Percentiles rank a stretch among this genome's conserved stretches.
Conservation (phyloP, 2,113 vertebrate species). For the Cyprinodon variegatus region DNA sequence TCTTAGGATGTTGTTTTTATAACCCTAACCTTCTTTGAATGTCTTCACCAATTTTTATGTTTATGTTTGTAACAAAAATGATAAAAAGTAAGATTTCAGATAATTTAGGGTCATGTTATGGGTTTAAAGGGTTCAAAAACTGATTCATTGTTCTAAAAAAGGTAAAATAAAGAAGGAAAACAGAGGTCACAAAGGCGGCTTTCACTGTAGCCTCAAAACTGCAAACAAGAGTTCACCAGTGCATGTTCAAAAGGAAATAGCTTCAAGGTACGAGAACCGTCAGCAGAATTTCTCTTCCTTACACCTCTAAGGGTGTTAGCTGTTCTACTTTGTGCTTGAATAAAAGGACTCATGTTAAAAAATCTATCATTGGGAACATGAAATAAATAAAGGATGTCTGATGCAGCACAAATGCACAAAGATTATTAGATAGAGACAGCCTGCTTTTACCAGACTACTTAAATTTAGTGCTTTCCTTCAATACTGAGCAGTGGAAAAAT, state of each 20-base stretch:
- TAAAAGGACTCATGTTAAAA: neutral
- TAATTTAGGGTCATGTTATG: neutral
- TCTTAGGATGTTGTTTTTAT: neutral
- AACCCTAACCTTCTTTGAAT: neutral
- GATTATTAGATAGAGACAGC: conserved; percentile 49
- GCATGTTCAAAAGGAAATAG: neutral
- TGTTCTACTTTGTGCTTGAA: neutral
- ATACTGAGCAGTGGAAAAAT: conserved; percentile 47
- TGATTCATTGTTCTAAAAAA: neutral
- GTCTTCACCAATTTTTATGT: neutral
- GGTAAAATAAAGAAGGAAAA: neutral
- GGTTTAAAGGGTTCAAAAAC: no score
- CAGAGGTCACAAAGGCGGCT: neutral
- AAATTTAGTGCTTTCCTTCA: conserved; percentile 57
- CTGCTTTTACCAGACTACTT: conserved; percentile 47
- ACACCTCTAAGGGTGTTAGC: neutral
- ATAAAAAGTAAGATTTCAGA: neutral
- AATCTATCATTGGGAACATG: conserved; percentile 30
- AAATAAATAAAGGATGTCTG: conserved; percentile 44
- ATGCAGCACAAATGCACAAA: conserved; percentile 43
- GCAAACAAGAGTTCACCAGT: neutral
- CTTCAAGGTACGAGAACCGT: neutral
- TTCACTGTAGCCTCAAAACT: neutral
- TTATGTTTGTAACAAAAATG: no score
- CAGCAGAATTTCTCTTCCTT: neutral